Evolutionary conservation across 2,888 invertebrate genomes (phyloP).

Genomic region (Caenorhabditis sp.): DNA sequence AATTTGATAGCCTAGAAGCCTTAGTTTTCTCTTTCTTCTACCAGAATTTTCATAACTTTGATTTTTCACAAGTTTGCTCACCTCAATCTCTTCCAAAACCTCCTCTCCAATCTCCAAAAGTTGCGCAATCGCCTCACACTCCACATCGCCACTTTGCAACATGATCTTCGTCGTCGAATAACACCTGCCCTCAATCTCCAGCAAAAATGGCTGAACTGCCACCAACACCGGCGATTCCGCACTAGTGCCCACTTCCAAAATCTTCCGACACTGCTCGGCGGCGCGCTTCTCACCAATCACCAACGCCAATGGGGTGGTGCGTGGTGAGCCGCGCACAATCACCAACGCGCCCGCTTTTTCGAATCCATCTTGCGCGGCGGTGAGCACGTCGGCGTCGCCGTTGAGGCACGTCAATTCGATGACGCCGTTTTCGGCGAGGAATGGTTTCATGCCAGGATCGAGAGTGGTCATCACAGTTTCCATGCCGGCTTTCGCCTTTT

Average conservation of each 20-base stretch:
- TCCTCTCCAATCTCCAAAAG: conserved; percentile 31
- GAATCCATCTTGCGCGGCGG: conserved; percentile 21
- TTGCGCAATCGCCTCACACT: conserved; percentile 43
- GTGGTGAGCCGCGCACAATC: conserved; percentile 7
- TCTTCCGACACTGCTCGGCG: conserved; percentile 15
- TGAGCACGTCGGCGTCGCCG: conserved; percentile 16
- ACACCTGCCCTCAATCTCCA: conserved; percentile 27
- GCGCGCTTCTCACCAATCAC: conserved; percentile 32
- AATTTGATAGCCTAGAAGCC: background rate
- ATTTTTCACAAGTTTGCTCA: no score
- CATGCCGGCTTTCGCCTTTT: conserved; percentile 50
- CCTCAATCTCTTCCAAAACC: conserved; percentile 18
- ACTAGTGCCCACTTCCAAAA: conserved; percentile 13
- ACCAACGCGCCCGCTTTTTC: conserved; percentile 25
- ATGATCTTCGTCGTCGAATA: conserved; percentile 29
- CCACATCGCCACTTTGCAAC: conserved; percentile 16
- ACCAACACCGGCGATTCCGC: conserved; percentile 32
- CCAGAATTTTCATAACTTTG: no score
- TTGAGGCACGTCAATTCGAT: conserved; percentile 28
- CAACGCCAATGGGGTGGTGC: conserved; percentile 6
- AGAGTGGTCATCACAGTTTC: conserved; percentile 52
- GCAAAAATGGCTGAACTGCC: conserved; percentile 47
- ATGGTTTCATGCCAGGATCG: conserved; percentile 57
- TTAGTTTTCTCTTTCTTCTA: no score
- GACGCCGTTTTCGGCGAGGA: conserved; percentile 43